Conservation (phyloP, 2,113 vertebrate species). For the Dromiciops gliroides region DNA sequence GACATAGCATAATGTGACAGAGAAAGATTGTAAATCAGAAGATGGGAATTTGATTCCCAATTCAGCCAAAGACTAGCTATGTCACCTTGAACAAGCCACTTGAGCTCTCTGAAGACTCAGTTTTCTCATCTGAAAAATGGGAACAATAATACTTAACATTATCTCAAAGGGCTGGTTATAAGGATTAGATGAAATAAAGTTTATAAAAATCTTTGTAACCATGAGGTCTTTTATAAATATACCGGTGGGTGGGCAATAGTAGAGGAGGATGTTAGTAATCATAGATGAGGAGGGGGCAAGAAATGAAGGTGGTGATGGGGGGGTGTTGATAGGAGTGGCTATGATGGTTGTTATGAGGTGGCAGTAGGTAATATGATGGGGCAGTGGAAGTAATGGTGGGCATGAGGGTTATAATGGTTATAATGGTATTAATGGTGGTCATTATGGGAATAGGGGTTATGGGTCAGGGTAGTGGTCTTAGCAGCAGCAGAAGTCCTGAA, state of each 20-base stretch:
- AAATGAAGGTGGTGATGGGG: neutral
- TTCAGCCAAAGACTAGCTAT: neutral
- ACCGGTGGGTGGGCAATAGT: neutral
- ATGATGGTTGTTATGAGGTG: neutral
- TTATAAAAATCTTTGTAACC: neutral
- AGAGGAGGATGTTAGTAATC: neutral
- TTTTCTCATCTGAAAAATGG: neutral
- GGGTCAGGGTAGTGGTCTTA: neutral
- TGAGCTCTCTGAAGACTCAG: neutral
- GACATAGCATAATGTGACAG: neutral
- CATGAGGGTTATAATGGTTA: neutral
- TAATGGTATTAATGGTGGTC: neutral
- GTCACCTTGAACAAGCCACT: neutral
- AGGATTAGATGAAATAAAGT: neutral
- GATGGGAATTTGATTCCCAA: neutral
- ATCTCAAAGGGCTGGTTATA: neutral
- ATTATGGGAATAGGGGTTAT: neutral
- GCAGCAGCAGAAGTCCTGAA: neutral
- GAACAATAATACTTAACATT: neutral
- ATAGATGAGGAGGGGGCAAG: neutral
- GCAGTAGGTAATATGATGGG: too few species aligned
- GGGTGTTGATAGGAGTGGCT: neutral
- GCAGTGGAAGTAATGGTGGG: neutral
- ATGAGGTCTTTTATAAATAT: neutral
- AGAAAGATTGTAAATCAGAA: neutral